Base-by-base conservation (phyloP, 2,113 vertebrate species). In the Centropus unirufus region DNA sequence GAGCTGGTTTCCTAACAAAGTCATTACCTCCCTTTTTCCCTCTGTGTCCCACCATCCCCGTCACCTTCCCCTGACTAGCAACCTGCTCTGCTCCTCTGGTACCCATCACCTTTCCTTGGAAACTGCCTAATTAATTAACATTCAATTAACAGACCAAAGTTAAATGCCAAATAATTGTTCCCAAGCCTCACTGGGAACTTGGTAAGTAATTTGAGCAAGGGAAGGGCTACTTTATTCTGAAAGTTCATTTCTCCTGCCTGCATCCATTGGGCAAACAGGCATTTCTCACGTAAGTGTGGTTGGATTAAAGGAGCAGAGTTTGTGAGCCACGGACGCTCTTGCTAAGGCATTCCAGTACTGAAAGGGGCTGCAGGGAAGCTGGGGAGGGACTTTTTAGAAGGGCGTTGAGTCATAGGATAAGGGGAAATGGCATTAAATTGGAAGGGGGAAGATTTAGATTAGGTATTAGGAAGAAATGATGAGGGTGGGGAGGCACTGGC, bases 101-200 rank as follows among this genome's bases (percentile, higher is more conserved):
- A 93, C 68, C 46, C 77, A 87, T 51, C 90, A 95, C 86, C 86
- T 94, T 94, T 95, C 51, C 91, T 77, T 78, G 52, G 90, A 47
- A 95, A 74, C 68, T 63, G 55, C 20, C 76, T 89, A 44, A 81
- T 90, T 95, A 96, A 95, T 85, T 93, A 96, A 91, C 80, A 75
- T 75, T 89, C 66, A 91, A 87, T 92, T 92, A 92, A 96, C 68
- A 83, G 9, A 81, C 32, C 26, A 6, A 89, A 87, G 72, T 87
- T 75, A 90, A 94, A 94, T 61, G 69, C 40, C 70, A 93, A 82
- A 79, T 87, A 94, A 89, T 89, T 88, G 83, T 59, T 93, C 92
- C 87, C 75, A 88, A 74, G 83, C 39, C 70, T 51, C 55, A 47
- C 26, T 51, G 39, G 90, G 47, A 94, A 90, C 73, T 57, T 73